Percentiles rank a stretch among this genome's conserved stretches.
Conservation (phyloP, 2,797 vertebrate species). For the Alosa sapidissima region DNA sequence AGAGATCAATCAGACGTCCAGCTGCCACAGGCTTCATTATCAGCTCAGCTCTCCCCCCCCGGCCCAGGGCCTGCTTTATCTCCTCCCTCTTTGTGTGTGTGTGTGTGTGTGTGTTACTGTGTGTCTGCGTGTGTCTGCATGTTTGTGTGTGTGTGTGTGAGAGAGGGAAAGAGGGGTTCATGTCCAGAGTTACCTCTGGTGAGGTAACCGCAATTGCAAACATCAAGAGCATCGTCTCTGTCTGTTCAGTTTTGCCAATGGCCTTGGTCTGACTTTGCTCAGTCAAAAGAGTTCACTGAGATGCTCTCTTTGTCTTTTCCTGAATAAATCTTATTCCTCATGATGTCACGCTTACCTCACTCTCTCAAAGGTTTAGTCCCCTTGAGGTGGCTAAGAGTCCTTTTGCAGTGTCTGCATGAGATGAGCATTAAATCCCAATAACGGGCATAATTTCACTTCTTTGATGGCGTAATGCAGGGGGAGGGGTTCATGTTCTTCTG, state of each 20-base stretch:
- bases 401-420: slow-evolving; percentile 47
- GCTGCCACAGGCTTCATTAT: slow-evolving; percentile 52
- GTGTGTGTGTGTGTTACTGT: not conserved
- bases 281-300: not conserved
- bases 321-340: not conserved
- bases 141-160: not conserved
- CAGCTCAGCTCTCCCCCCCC: slow-evolving; percentile 23
- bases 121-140: slow-evolving; percentile 42
- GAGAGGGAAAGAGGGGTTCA: not conserved
- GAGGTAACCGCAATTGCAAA: not conserved
- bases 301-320: not conserved
- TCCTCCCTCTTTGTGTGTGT: slow-evolving; percentile 42
- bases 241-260: not conserved
- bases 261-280: not conserved
- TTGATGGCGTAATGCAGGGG: slow-evolving; percentile 4
- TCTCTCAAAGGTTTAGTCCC: not conserved
- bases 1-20: slow-evolving; percentile 52
- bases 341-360: not conserved
- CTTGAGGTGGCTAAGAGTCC: not conserved
- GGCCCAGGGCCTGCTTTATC: slow-evolving; percentile 7
- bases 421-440: not conserved
- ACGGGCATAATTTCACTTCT: slow-evolving; percentile 12
- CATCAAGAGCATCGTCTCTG: not conserved
- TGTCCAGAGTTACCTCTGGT: slow-evolving; percentile 3
- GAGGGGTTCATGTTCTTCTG: not conserved